A percentile compares a stretch with the other conserved stretches of the same genome.
Evolutionary conservation across 1,140 invertebrate genomes (phyloP).

Genomic region (Drosophila parvula): DNA sequence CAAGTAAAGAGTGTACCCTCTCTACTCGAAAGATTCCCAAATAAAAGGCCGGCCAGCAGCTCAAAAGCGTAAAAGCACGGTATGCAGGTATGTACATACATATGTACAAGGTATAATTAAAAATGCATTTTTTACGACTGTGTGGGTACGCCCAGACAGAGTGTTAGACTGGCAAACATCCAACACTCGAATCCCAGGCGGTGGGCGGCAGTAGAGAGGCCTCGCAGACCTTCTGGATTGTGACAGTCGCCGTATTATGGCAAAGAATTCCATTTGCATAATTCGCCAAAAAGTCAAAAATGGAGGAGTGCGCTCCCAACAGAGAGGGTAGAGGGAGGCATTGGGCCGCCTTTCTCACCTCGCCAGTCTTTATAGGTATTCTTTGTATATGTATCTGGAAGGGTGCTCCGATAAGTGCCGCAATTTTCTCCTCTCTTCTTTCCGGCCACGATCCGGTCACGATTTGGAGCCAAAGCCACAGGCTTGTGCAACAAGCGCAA

Average conservation of each 20-base stretch:
- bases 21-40: slow-evolving; percentile 4
- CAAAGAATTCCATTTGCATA: slow-evolving; percentile 61
- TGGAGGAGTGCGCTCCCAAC: neutral
- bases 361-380: slow-evolving; percentile 34
- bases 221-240: slow-evolving; percentile 61
- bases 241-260: slow-evolving; percentile 17
- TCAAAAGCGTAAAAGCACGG: neutral
- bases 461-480: slow-evolving; percentile 37
- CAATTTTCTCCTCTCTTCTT: slow-evolving; percentile 69
- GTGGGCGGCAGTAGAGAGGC: slow-evolving; percentile 24
- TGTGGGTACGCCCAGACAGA: slow-evolving; percentile 41
- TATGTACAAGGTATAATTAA: slow-evolving; percentile 19
- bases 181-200: slow-evolving; percentile 19
- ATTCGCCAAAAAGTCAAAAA: slow-evolving; percentile 13
- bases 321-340: neutral
- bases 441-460: slow-evolving; percentile 62
- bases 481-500: slow-evolving; percentile 55
- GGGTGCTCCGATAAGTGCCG: slow-evolving; percentile 51
- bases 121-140: slow-evolving; percentile 37
- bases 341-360: slow-evolving; percentile 21
- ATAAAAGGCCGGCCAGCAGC: slow-evolving; percentile 16
- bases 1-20: neutral
- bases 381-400: slow-evolving; percentile 65
- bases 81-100: neutral
- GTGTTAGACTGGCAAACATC: slow-evolving; percentile 42